These are phyloP conservation scores for Scaptomyza caliginosa DNA, from an alignment of 2,888 invertebrate genomes.

Conservation along the genomic window DNA sequence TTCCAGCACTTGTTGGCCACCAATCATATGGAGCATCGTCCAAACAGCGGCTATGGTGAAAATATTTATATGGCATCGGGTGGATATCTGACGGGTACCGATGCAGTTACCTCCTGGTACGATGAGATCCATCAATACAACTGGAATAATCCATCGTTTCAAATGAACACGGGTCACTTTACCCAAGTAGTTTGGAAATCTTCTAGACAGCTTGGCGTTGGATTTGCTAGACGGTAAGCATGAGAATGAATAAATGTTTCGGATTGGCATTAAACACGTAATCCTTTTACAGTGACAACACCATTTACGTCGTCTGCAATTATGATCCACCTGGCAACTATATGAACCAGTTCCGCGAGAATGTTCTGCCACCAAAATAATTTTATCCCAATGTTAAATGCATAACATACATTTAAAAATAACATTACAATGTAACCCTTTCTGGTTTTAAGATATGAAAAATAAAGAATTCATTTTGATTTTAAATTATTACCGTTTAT, in stretches of 20 bases:
- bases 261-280: not conserved
- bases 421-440: no score
- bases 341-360: conserved; percentile 34
- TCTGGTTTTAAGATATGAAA: no score
- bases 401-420: not conserved
- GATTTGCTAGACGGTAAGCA: conserved; percentile 85
- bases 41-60: conserved; percentile 92
- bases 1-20: conserved; percentile 85
- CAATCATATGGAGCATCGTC: conserved; percentile 89
- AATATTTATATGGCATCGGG: conserved; percentile 92
- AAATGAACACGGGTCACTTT: conserved; percentile 91
- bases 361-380: conserved; percentile 34
- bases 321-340: conserved; percentile 66
- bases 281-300: conserved; percentile 38
- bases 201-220: conserved; percentile 90
- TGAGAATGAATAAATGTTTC: not conserved
- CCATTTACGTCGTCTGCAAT: conserved; percentile 64
- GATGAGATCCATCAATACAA: conserved; percentile 89
- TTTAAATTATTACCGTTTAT: no score
- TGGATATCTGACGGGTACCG: conserved; percentile 87
- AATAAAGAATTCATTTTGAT: no score
- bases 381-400: no score
- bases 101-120: conserved; percentile 93
- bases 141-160: conserved; percentile 87
- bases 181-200: conserved; percentile 93